These are phyloP conservation scores for Sinocyclocheilus anshuiensis DNA, from an alignment of 2,113 vertebrate species.

Conservation along the genomic window DNA sequence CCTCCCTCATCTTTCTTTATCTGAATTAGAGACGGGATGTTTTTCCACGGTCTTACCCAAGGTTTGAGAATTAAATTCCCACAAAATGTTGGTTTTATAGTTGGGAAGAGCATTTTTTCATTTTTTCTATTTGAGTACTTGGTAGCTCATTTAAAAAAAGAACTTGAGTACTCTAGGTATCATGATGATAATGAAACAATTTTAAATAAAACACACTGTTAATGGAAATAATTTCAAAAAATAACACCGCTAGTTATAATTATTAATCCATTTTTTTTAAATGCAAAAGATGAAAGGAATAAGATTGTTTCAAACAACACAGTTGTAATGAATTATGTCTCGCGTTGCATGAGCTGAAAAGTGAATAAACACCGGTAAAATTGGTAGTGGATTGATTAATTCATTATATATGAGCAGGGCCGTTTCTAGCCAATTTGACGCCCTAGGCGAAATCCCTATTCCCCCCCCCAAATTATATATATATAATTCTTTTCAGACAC, in stretches of 20 bases:
- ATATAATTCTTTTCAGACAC: too few relatives aligned
- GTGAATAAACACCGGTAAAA: too few relatives aligned
- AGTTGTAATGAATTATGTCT: neutral
- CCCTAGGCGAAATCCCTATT: too few relatives aligned
- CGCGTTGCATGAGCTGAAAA: too few relatives aligned
- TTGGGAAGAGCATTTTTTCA: neutral
- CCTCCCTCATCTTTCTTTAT: constrained; percentile 85
- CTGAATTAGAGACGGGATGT: constrained; percentile 82
- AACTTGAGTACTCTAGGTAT: neutral
- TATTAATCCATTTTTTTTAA: neutral
- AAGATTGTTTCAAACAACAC: neutral
- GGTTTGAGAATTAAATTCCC: constrained; percentile 69
- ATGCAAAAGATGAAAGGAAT: neutral
- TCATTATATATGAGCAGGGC: too few relatives aligned
- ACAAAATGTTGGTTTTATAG: neutral
- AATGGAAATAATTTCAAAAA: too few relatives aligned
- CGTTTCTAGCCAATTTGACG: too few relatives aligned
- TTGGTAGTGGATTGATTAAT: too few relatives aligned
- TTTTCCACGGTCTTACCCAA: constrained; percentile 90
- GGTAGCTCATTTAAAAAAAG: neutral
- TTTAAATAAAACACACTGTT: too few relatives aligned
- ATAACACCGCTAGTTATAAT: too few relatives aligned
- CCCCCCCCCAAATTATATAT: too few relatives aligned
- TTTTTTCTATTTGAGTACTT: neutral
- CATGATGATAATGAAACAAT: neutral